A percentile compares a stretch with the other conserved stretches of the same genome.
phyloP scores from a whole-genome alignment of 1,140 invertebrate species.

The Ylistrum balloti region DNA sequence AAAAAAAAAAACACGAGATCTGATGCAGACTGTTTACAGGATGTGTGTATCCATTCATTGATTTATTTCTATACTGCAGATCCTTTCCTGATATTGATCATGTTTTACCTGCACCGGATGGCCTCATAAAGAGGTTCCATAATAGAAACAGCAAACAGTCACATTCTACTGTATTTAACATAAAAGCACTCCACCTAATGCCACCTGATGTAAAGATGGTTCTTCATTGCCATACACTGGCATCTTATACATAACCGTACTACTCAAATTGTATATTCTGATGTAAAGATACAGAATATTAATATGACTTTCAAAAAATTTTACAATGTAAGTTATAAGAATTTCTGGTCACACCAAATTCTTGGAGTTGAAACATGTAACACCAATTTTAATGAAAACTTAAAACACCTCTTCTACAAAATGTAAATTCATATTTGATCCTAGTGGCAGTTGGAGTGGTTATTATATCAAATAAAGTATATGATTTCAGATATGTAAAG shows the following conservation, averaged over 20 bases:
- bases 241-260: too few species aligned
- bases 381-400: too few species aligned
- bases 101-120: slow-evolving; percentile 37
- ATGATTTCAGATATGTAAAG: not conserved
- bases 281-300: too few species aligned
- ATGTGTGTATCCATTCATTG: not conserved
- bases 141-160: slow-evolving; percentile 11
- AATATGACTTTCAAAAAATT: too few species aligned
- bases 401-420: too few species aligned
- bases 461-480: not conserved
- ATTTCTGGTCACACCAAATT: too few species aligned
- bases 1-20: not conserved
- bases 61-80: slow-evolving; percentile 34
- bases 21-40: not conserved
- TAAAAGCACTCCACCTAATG: not conserved
- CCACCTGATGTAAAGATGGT: too few species aligned
- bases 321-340: too few species aligned
- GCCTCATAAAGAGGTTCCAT: not conserved
- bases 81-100: not conserved
- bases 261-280: too few species aligned
- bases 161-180: not conserved
- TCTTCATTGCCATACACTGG: too few species aligned
- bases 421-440: too few species aligned
- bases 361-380: too few species aligned
- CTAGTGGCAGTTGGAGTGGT: not conserved